phyloP scores from a whole-genome alignment of 2,888 invertebrate genomes.

The Orthosia incerta region DNA sequence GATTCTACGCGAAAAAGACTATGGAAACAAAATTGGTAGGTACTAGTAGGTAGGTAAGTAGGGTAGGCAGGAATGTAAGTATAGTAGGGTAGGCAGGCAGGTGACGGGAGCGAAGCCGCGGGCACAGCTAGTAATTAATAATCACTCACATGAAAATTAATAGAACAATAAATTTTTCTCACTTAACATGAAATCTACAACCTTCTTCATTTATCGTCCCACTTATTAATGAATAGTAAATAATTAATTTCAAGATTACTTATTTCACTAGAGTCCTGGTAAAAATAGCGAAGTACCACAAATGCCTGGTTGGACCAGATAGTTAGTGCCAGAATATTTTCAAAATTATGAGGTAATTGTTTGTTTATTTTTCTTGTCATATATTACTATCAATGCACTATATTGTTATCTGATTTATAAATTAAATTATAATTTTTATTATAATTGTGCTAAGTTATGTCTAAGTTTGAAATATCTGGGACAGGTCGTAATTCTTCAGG shows the following conservation, averaged over 20 bases:
- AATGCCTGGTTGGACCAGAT: neutral
- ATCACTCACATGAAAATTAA: slow-evolving; percentile 10
- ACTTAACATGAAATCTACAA: slow-evolving; percentile 8
- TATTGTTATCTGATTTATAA: too few species aligned
- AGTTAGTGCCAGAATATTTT: slow-evolving; percentile 4
- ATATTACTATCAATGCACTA: too few species aligned
- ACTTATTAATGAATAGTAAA: slow-evolving; percentile 3
- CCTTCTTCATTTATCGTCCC: slow-evolving; percentile 1
- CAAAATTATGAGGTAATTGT: neutral
- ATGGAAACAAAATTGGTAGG: too few species aligned
- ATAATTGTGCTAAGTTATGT: slow-evolving; percentile 20
- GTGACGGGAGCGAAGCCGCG: too few species aligned
- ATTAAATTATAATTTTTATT: too few species aligned
- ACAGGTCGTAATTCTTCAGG: slow-evolving; percentile 81
- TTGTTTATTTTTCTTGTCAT: too few species aligned
- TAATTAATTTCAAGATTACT: slow-evolving; percentile 25
- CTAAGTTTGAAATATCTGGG: slow-evolving; percentile 77
- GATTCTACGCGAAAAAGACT: too few species aligned
- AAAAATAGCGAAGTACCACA: slow-evolving; percentile 27
- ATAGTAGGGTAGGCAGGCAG: too few species aligned
- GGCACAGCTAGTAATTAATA: slow-evolving; percentile 7
- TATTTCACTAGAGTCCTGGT: slow-evolving; percentile 23
- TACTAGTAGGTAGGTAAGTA: too few species aligned
- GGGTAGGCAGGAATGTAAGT: too few species aligned
- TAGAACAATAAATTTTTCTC: slow-evolving; percentile 5